These are phyloP conservation scores for Camelus bactrianus DNA, from an alignment of 2,113 vertebrate species.

Conservation along the genomic window DNA sequence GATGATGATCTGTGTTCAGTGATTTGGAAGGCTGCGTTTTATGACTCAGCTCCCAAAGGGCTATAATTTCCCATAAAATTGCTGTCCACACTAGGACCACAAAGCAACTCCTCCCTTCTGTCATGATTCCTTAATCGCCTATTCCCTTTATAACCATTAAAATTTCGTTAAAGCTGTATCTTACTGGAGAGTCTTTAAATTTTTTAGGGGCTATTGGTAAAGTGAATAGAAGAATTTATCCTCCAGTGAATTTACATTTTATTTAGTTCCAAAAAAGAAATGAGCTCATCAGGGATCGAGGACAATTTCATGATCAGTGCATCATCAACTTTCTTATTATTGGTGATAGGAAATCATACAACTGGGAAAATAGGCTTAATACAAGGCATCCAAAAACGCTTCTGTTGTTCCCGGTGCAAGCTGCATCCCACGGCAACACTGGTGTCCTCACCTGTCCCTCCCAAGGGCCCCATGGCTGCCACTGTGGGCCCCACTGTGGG, in stretches of 20 bases:
- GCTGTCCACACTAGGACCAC: background rate
- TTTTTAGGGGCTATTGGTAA: background rate
- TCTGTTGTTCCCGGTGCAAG: background rate
- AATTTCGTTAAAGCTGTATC: background rate
- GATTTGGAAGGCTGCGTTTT: slow-evolving; percentile 36
- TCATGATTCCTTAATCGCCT: background rate
- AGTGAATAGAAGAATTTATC: background rate
- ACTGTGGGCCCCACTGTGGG: accelerated
- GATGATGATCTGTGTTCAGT: slow-evolving; percentile 19
- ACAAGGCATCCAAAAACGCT: background rate
- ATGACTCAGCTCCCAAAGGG: background rate
- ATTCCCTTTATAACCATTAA: slow-evolving; percentile 17
- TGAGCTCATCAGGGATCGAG: background rate
- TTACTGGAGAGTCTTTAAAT: background rate
- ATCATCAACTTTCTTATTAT: background rate
- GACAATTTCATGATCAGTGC: background rate
- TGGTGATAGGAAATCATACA: background rate
- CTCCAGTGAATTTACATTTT: slow-evolving; percentile 4
- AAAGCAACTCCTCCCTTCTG: background rate
- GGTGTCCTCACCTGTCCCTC: background rate
- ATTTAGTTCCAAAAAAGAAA: background rate
- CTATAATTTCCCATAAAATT: slow-evolving; percentile 11
- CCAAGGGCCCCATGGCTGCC: background rate
- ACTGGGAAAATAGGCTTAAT: background rate
- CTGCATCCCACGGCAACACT: accelerated